phyloP scores from a whole-genome alignment of 1,140 invertebrate genomes.

The Zaprionus inermis region DNA sequence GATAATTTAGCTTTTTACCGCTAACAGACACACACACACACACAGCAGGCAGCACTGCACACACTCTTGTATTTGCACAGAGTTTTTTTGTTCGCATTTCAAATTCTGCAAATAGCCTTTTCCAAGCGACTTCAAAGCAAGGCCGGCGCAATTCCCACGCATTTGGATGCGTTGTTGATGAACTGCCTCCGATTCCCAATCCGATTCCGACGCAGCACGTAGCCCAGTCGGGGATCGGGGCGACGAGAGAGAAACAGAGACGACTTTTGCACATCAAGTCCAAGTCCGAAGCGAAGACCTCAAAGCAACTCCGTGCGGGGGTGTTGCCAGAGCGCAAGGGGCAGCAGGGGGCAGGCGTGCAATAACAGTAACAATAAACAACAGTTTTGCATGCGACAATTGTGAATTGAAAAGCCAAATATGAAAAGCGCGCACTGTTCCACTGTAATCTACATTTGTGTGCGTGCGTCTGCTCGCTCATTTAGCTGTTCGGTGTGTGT shows the following conservation, averaged over 20 bases:
- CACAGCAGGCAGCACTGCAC: neutral
- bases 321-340: neutral
- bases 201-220: slow-evolving; percentile 19
- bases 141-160: slow-evolving; percentile 59
- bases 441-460: slow-evolving; percentile 19
- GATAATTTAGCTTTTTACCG: slow-evolving; percentile 1
- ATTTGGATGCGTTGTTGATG: slow-evolving; percentile 59
- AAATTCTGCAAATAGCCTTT: slow-evolving; percentile 60
- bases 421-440: slow-evolving; percentile 49
- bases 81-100: slow-evolving; percentile 38
- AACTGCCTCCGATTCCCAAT: slow-evolving; percentile 40
- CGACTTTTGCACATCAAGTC: slow-evolving; percentile 21
- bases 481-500: neutral
- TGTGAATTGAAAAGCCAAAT: slow-evolving; percentile 66
- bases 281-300: slow-evolving; percentile 28
- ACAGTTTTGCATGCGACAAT: slow-evolving; percentile 56
- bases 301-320: neutral
- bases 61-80: slow-evolving; percentile 11
- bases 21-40: too few species aligned
- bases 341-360: slow-evolving; percentile 5
- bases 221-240: neutral
- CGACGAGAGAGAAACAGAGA: neutral
- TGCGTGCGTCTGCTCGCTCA: neutral
- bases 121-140: slow-evolving; percentile 54
- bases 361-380: slow-evolving; percentile 56